Percentiles rank a stretch among this genome's conserved stretches.
These are phyloP conservation scores for Hydrolagus colliei DNA, from an alignment of 2,797 vertebrate species.

Conservation along the genomic window DNA sequence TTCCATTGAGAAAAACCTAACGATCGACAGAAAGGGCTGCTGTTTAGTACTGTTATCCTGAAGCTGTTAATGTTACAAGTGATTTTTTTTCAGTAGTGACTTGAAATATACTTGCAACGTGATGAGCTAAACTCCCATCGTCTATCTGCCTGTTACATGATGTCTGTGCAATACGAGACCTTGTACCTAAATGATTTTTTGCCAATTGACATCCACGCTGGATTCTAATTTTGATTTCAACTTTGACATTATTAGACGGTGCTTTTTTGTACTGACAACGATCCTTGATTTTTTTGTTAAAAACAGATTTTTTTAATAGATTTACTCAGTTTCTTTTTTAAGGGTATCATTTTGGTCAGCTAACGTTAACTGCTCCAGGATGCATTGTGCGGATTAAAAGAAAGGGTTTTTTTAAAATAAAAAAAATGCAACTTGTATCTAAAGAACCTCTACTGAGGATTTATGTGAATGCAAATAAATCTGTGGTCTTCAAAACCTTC, in stretches of 20 bases:
- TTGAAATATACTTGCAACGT: conserved; percentile 30
- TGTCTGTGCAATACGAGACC: conserved; percentile 31
- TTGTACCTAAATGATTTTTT: conserved; percentile 26
- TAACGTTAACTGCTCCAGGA: conserved; percentile 32
- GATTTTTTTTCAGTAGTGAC: conserved; percentile 29
- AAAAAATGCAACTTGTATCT: conserved; percentile 24
- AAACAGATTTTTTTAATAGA: conserved; percentile 30
- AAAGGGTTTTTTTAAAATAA: neutral
- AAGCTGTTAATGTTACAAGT: conserved; percentile 32
- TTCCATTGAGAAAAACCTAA: conserved; percentile 21
- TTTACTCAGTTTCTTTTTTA: conserved; percentile 20
- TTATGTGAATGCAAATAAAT: conserved; percentile 31
- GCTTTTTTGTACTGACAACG: conserved; percentile 31
- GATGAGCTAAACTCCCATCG: conserved; percentile 20
- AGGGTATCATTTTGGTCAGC: conserved; percentile 28
- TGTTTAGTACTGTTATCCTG: conserved; percentile 30
- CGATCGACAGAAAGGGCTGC: conserved; percentile 25
- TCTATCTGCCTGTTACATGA: conserved; percentile 24
- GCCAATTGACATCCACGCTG: conserved; percentile 31
- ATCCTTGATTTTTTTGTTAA: conserved; percentile 17
- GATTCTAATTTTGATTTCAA: conserved; percentile 31
- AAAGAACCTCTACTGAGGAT: conserved; percentile 27
- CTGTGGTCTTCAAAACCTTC: conserved; percentile 28
- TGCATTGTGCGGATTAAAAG: conserved; percentile 20
- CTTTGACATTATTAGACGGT: conserved; percentile 29